Base-by-base conservation (phyloP, 2,113 vertebrate genomes). In the Perognathus longimembris region DNA sequence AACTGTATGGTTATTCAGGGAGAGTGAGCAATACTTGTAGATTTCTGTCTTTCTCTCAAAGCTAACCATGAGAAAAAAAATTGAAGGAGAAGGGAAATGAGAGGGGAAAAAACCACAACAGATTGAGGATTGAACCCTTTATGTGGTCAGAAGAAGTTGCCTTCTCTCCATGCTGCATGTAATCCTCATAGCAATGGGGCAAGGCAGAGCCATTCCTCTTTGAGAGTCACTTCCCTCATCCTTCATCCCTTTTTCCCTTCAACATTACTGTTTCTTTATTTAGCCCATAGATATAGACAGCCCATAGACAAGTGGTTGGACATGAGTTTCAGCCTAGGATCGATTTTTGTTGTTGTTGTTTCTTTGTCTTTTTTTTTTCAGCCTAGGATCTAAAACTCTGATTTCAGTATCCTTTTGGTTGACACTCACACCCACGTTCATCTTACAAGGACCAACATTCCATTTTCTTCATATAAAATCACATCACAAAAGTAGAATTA, bases 401-500 rank as follows among this genome's bases (percentile, higher is more conserved):
- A 54, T 54, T 54, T 96, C 99, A 98, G 90, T 99, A 99, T 28
- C 99, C 95, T 95, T 95, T 91, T 92, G 99, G 93, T 96, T 99
- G 99, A 67, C 96, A 96, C 91, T 98, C 98, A 97, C 99, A 99
- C 98, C 99, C 4, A 98, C 93, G 96, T 99, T 99, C 90, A 99
- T 98, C 97, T 98, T 99, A 93, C 45, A 96, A 92, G 91, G 6
- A 32, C 7, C 10, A 71, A 66, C 78, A 73, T 59, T 81, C 54
- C 40, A 36, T 74, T 73, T 89, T 78, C 76, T 81, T 54, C 12
- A 15, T 54, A 79, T 86, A 42, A 78, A 79, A 64, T 36, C 3
- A 38, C 18, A 34, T 0, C 17, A 67, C 40, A 92, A 64, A 85
- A 84, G 34, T 57, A 84, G 22, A 89, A 77, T 22, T 54, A 59